Evolutionary conservation across 1,140 invertebrate species (phyloP).

Genomic region (Phymorhynchus buccinoides): DNA sequence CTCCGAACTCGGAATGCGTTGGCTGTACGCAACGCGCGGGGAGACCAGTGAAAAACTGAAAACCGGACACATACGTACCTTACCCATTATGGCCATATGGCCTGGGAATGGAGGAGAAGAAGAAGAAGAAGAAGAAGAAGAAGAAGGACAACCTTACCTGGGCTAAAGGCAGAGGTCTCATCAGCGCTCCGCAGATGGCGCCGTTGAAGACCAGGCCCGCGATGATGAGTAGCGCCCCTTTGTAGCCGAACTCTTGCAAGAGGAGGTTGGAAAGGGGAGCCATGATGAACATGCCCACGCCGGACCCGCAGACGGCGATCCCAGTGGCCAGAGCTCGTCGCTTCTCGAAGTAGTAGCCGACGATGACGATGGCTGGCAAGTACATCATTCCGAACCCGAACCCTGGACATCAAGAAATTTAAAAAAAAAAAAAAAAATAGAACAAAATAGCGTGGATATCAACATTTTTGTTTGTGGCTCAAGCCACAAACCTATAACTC

Average conservation of each 20-base stretch:
- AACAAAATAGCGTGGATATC: too few species aligned
- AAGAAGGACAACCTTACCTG: too few species aligned
- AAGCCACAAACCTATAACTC: too few species aligned
- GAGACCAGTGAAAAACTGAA: too few species aligned
- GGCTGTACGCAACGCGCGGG: too few species aligned
- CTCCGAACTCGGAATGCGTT: too few species aligned
- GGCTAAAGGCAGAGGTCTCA: constrained; percentile 83
- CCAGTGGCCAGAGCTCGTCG: constrained; percentile 97
- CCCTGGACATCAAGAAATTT: constrained; percentile 79
- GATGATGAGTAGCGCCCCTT: constrained; percentile 76
- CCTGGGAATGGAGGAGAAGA: too few species aligned
- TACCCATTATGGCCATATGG: too few species aligned
- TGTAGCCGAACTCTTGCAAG: constrained; percentile 81
- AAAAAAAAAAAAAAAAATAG: too few species aligned
- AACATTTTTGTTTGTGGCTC: too few species aligned
- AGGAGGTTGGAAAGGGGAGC: constrained; percentile 79
- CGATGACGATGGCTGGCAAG: constrained; percentile 96
- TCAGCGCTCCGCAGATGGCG: constrained; percentile 92
- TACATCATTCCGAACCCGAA: constrained; percentile 97
- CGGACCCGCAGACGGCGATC: constrained; percentile 96
- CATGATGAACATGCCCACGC: constrained; percentile 88
- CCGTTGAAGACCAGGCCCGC: constrained; percentile 95
- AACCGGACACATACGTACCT: too few species aligned
- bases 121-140: too few species aligned
- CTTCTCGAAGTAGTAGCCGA: constrained; percentile 98